Conservation (phyloP, 2,113 vertebrate species). For the Balaeniceps rex region DNA sequence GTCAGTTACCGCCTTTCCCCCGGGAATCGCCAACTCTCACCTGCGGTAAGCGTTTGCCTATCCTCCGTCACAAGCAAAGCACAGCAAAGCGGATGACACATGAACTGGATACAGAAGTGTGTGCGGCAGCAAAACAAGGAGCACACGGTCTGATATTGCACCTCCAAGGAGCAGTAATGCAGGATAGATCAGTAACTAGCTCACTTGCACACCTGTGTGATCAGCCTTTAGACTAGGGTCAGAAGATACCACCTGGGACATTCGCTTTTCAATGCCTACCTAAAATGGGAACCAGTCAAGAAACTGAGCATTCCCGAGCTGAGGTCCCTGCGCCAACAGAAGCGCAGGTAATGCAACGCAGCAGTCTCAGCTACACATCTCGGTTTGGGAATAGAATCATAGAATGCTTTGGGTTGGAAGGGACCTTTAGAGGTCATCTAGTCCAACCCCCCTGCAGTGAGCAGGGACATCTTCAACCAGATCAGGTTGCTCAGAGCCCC, state of each 20-base stretch:
- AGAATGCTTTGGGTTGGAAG: too few species aligned
- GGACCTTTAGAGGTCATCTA: too few species aligned
- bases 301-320: not conserved
- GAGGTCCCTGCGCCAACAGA: not conserved
- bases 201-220: rapidly evolving
- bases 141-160: too few species aligned
- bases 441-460: too few species aligned
- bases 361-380: not conserved
- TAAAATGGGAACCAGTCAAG: not conserved
- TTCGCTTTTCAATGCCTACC: not conserved
- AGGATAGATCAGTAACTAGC: not conserved
- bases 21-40: not conserved
- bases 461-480: too few species aligned
- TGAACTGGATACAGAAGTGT: not conserved
- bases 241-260: not conserved
- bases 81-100: not conserved
- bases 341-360: not conserved
- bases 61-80: not conserved
- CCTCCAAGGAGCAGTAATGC: rapidly evolving
- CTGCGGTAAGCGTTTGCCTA: not conserved
- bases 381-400: not conserved
- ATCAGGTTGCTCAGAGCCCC: too few species aligned
- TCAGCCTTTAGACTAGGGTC: not conserved
- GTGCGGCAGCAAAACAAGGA: not conserved
- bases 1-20: not conserved